Evolutionary conservation across 2,113 vertebrate genomes (phyloP).

Genomic region (Gallinago undulata): DNA sequence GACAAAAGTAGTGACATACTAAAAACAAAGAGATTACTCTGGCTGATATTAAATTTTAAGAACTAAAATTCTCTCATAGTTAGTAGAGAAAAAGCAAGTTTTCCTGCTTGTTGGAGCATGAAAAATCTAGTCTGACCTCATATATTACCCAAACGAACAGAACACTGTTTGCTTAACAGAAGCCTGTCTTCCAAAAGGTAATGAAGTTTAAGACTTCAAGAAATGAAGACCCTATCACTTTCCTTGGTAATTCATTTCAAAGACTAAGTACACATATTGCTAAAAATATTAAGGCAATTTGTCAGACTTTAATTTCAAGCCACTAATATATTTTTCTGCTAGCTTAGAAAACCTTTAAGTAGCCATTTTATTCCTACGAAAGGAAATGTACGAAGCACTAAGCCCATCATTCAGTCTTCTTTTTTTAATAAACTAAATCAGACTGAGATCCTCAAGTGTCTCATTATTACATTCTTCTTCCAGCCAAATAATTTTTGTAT

Average conservation of each 20-base stretch:
- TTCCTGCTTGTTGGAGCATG: background rate
- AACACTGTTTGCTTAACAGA: background rate
- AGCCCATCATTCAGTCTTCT: background rate
- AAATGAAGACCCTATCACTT: background rate
- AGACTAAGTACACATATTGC: background rate
- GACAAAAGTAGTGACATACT: background rate
- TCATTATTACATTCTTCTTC: background rate
- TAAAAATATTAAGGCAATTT: constrained; percentile 2
- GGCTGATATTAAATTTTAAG: background rate
- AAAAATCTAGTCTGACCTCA: background rate
- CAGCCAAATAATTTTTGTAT: background rate
- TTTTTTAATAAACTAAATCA: background rate
- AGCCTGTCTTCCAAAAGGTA: background rate
- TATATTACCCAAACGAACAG: background rate
- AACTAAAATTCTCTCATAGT: background rate
- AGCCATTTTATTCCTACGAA: background rate
- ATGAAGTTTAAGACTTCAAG: background rate
- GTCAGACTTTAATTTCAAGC: background rate
- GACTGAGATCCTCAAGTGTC: background rate
- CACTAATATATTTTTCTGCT: background rate
- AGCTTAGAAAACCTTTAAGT: background rate
- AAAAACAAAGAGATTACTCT: background rate
- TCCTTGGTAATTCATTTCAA: background rate
- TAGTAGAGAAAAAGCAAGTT: background rate
- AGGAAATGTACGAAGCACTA: background rate